Conservation (phyloP, 2,113 vertebrate species). For the Oncorhynchus keta region DNA sequence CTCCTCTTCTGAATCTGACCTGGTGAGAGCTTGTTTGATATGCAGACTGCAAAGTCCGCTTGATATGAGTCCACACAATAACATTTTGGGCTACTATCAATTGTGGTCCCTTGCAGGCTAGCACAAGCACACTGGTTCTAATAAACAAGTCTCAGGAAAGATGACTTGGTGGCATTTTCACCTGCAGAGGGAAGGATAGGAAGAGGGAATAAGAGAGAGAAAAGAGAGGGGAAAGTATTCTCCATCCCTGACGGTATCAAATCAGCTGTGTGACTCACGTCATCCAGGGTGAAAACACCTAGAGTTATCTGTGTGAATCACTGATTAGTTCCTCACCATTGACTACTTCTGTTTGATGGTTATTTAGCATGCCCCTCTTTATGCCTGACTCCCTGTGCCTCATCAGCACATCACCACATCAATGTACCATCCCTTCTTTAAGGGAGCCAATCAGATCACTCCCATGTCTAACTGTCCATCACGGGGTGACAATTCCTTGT, state of each 20-base stretch:
- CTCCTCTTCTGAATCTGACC: background rate
- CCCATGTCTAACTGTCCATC: constrained; percentile 58
- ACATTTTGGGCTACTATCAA: constrained; percentile 30
- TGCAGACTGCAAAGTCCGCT: constrained; percentile 29
- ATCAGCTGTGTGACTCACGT: constrained; percentile 36
- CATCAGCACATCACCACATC: constrained; percentile 37
- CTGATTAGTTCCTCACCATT: constrained; percentile 32
- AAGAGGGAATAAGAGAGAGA: background rate
- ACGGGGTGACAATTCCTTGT: constrained; percentile 37
- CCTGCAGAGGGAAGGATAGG: constrained; percentile 16
- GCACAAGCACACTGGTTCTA: constrained; percentile 57
- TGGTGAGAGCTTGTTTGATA: constrained; percentile 41
- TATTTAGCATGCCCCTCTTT: constrained; percentile 49
- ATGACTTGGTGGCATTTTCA: background rate
- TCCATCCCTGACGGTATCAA: constrained; percentile 23
- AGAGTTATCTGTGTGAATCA: constrained; percentile 13
- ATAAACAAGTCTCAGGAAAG: constrained; percentile 60
- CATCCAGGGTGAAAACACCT: constrained; percentile 39
- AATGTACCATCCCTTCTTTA: constrained; percentile 42
- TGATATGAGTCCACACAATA: constrained; percentile 35
- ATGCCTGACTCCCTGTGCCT: constrained; percentile 49
- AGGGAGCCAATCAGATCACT: constrained; percentile 38
- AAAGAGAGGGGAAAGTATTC: background rate
- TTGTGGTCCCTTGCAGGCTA: constrained; percentile 17
- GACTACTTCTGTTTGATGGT: constrained; percentile 56